phyloP scores from a whole-genome alignment of 2,888 invertebrate species.

The Lissonota sp. region DNA sequence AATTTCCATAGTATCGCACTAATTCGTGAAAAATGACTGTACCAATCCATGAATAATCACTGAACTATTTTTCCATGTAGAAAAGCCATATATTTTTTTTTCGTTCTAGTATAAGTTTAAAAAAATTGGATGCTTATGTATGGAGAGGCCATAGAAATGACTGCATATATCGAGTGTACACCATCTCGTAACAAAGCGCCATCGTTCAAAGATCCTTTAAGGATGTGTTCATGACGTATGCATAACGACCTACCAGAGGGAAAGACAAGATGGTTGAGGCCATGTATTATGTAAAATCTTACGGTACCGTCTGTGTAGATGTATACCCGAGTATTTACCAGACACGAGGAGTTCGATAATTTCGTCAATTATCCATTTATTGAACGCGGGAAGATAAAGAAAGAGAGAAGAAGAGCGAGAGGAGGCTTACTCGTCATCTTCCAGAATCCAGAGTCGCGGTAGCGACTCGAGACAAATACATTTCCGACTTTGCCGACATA shows the following conservation, averaged over 20 bases:
- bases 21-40: too few species aligned
- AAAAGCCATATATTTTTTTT: neutral
- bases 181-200: neutral
- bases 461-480: neutral
- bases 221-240: constrained; percentile 54
- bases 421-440: too few species aligned
- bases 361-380: constrained; percentile 55
- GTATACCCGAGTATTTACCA: constrained; percentile 2
- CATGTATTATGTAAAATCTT: constrained; percentile 16
- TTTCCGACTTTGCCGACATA: too few species aligned
- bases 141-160: neutral
- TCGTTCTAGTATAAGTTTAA: neutral
- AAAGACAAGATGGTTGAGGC: constrained; percentile 22
- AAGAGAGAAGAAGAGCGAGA: too few species aligned
- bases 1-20: too few species aligned
- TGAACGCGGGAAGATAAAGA: neutral
- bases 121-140: neutral
- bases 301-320: constrained; percentile 18
- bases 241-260: constrained; percentile 41
- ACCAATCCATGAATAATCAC: neutral
- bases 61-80: neutral
- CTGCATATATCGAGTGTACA: neutral
- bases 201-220: constrained; percentile 32
- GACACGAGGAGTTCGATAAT: constrained; percentile 37
- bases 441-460: neutral